Evolutionary conservation across 2,797 vertebrate species (phyloP).

Genomic region (Florisuga fusca): DNA sequence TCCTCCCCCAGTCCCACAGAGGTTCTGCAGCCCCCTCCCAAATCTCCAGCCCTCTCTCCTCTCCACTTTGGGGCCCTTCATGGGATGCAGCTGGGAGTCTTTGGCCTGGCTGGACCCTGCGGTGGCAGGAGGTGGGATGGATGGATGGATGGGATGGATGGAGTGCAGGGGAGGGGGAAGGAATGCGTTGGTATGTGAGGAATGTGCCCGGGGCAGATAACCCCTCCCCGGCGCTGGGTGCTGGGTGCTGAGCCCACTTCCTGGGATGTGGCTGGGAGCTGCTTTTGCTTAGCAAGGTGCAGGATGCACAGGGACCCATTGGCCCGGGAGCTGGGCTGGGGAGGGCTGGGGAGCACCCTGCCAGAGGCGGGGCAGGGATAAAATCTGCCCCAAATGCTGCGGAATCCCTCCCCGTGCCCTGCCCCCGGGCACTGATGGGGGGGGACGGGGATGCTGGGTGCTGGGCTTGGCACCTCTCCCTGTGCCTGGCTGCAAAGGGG

Average conservation of each 20-base stretch:
- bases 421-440: rapidly evolving
- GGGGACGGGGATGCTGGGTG: rapidly evolving
- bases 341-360: not conserved
- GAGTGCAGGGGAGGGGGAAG: not conserved
- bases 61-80: not conserved
- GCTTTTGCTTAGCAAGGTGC: rapidly evolving
- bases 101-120: not conserved
- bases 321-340: not conserved
- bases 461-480: not conserved
- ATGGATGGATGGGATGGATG: not conserved
- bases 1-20: not conserved
- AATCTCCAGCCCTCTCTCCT: too few relatives aligned
- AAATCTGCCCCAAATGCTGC: not conserved
- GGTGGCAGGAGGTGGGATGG: not conserved
- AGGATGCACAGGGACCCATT: not conserved
- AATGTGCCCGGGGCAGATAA: conserved; percentile 47
- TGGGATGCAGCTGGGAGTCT: rapidly evolving
- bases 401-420: too few relatives aligned
- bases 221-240: not conserved
- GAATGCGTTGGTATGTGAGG: conserved; percentile 29
- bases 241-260: not conserved
- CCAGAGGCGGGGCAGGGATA: rapidly evolving
- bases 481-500: rapidly evolving
- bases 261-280: not conserved
- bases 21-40: not conserved